phyloP scores from a whole-genome alignment of 2,113 vertebrate species.

The Carollia perspicillata region DNA sequence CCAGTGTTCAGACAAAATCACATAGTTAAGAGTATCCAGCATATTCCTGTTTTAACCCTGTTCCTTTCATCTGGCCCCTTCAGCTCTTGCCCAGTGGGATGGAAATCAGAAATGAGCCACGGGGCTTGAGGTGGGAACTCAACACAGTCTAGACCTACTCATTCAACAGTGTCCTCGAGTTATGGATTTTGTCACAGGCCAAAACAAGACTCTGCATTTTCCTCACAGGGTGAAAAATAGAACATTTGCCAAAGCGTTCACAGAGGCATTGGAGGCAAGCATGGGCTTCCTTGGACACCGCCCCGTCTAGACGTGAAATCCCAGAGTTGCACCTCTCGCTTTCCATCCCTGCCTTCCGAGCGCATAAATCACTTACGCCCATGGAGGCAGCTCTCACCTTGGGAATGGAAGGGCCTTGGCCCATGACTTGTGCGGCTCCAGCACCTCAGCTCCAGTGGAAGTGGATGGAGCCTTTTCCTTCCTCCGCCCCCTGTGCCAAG shows the following conservation, averaged over 20 bases:
- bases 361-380: background rate
- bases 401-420: background rate
- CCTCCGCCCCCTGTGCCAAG: fast-evolving
- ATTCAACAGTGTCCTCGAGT: background rate
- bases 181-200: background rate
- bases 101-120: background rate
- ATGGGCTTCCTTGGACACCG: background rate
- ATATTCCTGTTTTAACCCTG: background rate
- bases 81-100: fast-evolving
- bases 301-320: conserved; percentile 31
- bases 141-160: background rate
- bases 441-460: background rate
- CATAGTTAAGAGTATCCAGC: background rate
- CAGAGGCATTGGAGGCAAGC: background rate
- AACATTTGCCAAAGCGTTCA: background rate
- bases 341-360: background rate
- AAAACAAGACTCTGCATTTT: conserved; percentile 19
- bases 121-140: background rate
- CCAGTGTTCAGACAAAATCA: background rate
- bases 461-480: background rate
- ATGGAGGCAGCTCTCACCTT: background rate
- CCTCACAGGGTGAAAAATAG: background rate
- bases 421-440: background rate
- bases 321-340: background rate
- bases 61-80: background rate